Base-by-base conservation (phyloP, 2,888 invertebrate genomes). In the Platycnemis pennipes region DNA sequence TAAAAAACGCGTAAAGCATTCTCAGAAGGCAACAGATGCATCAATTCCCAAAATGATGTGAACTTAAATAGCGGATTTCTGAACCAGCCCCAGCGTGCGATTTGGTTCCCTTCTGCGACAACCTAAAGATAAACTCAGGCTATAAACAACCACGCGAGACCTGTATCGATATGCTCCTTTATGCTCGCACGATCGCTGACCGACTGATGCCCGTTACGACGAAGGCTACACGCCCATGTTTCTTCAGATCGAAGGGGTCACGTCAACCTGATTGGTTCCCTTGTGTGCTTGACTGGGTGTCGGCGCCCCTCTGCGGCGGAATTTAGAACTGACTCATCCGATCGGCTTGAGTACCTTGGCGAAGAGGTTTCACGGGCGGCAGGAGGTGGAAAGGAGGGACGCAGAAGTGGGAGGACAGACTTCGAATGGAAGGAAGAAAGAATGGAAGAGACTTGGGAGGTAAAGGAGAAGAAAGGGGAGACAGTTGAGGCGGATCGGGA, bases 271-370 rank as follows among this genome's bases (percentile, higher is more conserved):
- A 91, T 91, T 91, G 91, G 91, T 91, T 91, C 91, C 63, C 63
- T 91, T 91, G 91, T 91, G 91, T 44, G 91, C 91, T 91, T 91
- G 91, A 91, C 91, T 91, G 91, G 91, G 91, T 91, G 91, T 91
- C 91, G 91, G 91, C 91, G 91, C 91, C 91, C 91, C 91, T 91
- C 91, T 63, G 91, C 91, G 91, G 91, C 63, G 91, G 91, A 91
- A 91, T 91, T 91, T 63, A 91, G 91, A 91, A 91, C 91, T 91
- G 91, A 91, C 91, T 91, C 91, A 91, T 91, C 63, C 91, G 91
- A 63, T 63, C 63, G 91, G n/a, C 91, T 26, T 69, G 91, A 91
- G 56, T 63, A 89, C 89, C 42, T 89, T 56, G 63, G 53, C 31
- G 53, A 56, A 63, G 91, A 77, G 77, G 77, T 77, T 77, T 77